Base-by-base conservation (phyloP, 2,888 invertebrate species). In the Thecophora atra region DNA sequence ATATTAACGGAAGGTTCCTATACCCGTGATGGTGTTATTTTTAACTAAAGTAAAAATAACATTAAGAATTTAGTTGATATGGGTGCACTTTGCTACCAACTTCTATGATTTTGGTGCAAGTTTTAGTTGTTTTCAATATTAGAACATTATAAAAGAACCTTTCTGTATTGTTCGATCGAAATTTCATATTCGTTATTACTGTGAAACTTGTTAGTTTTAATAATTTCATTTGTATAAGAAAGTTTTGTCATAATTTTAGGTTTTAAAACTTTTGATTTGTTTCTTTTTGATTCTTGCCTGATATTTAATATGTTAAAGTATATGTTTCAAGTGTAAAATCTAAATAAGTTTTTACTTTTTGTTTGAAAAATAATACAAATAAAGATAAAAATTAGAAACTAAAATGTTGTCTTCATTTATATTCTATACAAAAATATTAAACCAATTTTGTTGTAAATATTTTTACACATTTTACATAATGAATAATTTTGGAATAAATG, bases 241-340 rank as follows among this genome's bases (percentile, higher is more conserved):
- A 37, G 37, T 37, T 26, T 56, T 56, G 63, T 44, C 63, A 42
- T 44, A 21, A 63, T 30, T 30, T 63, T 63, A 30, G 42, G n/a
- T 47, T 51, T 13, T 71, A 60, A 44, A 52, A 44, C 66, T 17
- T 44, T 42, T 21, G 60, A 63, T 74, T 68, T 62, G 37, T 72
- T 74, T 52, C 15, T 17, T 72, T 74, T 72, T 74, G 69, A 70
- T 74, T 74, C 74, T 72, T 74, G 72, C 74, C 72, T 44, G 51
- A 62, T 13, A 58, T 58, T 44, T 47, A 47, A 69, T 47, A 51
- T 47, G 24, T 30, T 30, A 54, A 17, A 51, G 37, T 56, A 24
- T 58, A 42, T 37, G 8, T 21, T 21, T 58, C 15, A 17, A 58
- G 58, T 1, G 28, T 58, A 15, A 37, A 37, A 37, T 58, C 7